These are phyloP conservation scores for Forbesichthys papilliferus DNA, from an alignment of 2,113 vertebrate species.

Conservation along the genomic window DNA sequence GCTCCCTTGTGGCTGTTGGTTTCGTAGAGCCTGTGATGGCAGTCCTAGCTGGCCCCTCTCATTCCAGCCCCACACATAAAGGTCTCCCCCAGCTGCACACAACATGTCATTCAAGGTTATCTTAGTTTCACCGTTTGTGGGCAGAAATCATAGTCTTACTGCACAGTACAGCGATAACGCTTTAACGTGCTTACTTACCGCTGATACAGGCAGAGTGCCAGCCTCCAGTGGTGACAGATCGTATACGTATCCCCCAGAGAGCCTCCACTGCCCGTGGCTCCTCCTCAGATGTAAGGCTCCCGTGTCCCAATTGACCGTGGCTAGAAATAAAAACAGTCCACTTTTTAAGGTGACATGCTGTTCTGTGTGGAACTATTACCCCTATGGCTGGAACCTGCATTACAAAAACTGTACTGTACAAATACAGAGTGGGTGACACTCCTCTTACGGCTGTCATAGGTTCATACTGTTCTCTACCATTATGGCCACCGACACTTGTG, in stretches of 20 bases:
- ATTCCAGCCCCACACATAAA: slow-evolving; percentile 98
- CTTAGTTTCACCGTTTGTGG: neutral
- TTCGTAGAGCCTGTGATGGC: slow-evolving; percentile 73
- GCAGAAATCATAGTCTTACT: neutral
- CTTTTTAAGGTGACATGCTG: neutral
- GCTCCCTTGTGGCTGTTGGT: slow-evolving; percentile 19
- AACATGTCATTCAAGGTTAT: neutral
- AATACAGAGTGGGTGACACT: too few species aligned
- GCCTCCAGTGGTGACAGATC: slow-evolving; percentile 81
- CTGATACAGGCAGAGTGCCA: slow-evolving; percentile 89
- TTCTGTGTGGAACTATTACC: neutral
- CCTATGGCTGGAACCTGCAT: neutral
- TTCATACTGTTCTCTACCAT: too few species aligned
- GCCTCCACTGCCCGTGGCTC: slow-evolving; percentile 86
- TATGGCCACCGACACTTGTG: neutral
- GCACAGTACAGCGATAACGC: neutral
- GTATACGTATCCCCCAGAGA: slow-evolving; percentile 81
- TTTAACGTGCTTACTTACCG: slow-evolving; percentile 67
- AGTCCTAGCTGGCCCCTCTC: slow-evolving; percentile 91
- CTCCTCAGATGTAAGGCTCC: slow-evolving; percentile 74
- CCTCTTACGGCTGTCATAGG: too few species aligned
- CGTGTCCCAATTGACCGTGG: slow-evolving; percentile 92
- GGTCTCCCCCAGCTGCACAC: slow-evolving; percentile 81
- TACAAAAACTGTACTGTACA: too few species aligned
- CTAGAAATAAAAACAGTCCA: slow-evolving; percentile 63